phyloP scores from a whole-genome alignment of 2,888 invertebrate genomes.

The Halictus quadricinctus region DNA sequence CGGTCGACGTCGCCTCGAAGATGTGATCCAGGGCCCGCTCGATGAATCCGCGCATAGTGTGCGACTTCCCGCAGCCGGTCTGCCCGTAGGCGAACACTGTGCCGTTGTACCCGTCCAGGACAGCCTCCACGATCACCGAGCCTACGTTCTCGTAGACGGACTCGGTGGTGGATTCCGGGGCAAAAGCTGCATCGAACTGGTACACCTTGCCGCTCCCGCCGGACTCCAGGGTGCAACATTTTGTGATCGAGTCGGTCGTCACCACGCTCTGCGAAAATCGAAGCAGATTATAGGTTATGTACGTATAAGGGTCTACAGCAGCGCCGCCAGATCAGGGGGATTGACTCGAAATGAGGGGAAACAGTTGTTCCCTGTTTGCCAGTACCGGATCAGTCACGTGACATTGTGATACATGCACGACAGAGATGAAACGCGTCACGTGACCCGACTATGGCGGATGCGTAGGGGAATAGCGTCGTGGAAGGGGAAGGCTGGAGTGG shows the following conservation, averaged over 20 bases:
- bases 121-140: conserved; percentile 85
- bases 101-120: conserved; percentile 95
- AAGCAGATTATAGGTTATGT: no score
- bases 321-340: no score
- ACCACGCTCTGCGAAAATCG: conserved; percentile 85
- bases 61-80: conserved; percentile 95
- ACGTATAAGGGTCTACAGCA: no score
- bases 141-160: conserved; percentile 92
- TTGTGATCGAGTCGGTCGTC: conserved; percentile 85
- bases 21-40: conserved; percentile 93
- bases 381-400: no score
- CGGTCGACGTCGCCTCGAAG: conserved; percentile 92
- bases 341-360: no score
- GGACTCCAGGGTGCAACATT: conserved; percentile 83
- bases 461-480: no score
- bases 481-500: no score
- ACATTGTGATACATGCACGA: no score
- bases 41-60: conserved; percentile 94
- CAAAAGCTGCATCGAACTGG: conserved; percentile 92
- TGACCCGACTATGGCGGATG: no score
- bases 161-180: conserved; percentile 90
- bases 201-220: conserved; percentile 81
- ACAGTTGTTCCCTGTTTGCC: no score
- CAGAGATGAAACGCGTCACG: no score
- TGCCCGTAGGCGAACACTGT: conserved; percentile 97